Evolutionary conservation across 2,797 vertebrate genomes (phyloP), one percentile per base, ranked within the genome.

Genomic region (Monodelphis domestica): DNA sequence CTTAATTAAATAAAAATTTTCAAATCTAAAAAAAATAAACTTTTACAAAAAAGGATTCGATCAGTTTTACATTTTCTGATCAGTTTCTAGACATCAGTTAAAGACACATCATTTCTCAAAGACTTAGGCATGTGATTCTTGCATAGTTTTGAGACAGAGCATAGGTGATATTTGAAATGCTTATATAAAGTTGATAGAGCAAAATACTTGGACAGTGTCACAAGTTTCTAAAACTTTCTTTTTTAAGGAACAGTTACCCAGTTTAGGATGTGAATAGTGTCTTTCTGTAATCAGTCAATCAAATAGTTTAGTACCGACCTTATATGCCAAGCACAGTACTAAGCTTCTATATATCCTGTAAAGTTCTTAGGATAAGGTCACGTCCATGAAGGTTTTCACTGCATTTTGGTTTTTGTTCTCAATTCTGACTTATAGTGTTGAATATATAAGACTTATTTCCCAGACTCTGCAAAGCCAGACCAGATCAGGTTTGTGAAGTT

Each of bases 391-490:
- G 92, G 38, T 52, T 45, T 33, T 55, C 87, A 54, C 88, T 93
- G 92, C 89, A 1, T 78, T 59, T 90, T 91, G 88, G 84, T 17
- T 90, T 51, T 56, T 84, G 63, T 88, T 1, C 54, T 90, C 93
- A 45, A 50, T 96, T 96, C 90, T 87, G 93, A 94, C 90, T 95
- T 94, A 50, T 56, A 90, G 87, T 15, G 0, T 59, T 92, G 91
- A 91, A 38, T 91, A 95, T 38, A 91, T 28, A 59, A 90, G 29
- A 88, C 57, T 96, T 7, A 4, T 89, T 96, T 96, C 59, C 52
- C 89, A 90, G 93, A 53, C 59, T 93, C 91, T 90, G 70, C 96
- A 93, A 95, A 94, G 87, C 90, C 94, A 93, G 94, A 93, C 90
- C 88, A 92, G 91, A 78, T 45, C 4, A 9, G 7, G 21, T 89